These are phyloP conservation scores for Stenodera caucasica DNA, from an alignment of 2,888 invertebrate species.

Conservation along the genomic window DNA sequence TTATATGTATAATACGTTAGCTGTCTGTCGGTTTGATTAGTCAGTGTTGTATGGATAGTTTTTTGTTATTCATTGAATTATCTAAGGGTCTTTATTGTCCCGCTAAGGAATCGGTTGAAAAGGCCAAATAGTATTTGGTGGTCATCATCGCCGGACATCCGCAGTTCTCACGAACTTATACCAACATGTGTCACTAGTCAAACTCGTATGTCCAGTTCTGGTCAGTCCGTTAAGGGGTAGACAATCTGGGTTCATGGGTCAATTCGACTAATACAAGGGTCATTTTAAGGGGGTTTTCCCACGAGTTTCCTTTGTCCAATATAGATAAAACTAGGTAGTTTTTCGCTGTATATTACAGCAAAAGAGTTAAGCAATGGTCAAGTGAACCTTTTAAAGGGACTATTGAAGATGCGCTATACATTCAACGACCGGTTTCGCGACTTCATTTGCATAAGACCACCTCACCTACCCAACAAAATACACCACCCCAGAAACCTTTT, in stretches of 20 bases:
- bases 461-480: not conserved
- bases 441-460: constrained; percentile 29
- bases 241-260: constrained; percentile 41
- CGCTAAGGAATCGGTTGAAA: constrained; percentile 6
- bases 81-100: constrained; percentile 5
- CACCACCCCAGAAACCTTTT: not conserved
- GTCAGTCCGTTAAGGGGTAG: constrained; percentile 52
- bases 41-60: not conserved
- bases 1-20: not conserved
- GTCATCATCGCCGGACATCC: constrained; percentile 38
- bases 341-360: constrained; percentile 15
- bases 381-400: constrained; percentile 42
- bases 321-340: constrained; percentile 40
- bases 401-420: constrained; percentile 38
- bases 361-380: constrained; percentile 44
- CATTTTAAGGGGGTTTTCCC: constrained; percentile 44
- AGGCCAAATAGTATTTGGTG: constrained; percentile 11
- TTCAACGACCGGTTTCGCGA: constrained; percentile 39
- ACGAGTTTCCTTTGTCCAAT: constrained; percentile 44
- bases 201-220: constrained; percentile 53
- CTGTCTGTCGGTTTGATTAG: not conserved
- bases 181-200: constrained; percentile 49
- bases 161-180: constrained; percentile 34
- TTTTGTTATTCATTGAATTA: not conserved
- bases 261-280: constrained; percentile 46